Evolutionary conservation across 2,888 invertebrate genomes (phyloP).

Genomic region (Phoenoteleia sp.): DNA sequence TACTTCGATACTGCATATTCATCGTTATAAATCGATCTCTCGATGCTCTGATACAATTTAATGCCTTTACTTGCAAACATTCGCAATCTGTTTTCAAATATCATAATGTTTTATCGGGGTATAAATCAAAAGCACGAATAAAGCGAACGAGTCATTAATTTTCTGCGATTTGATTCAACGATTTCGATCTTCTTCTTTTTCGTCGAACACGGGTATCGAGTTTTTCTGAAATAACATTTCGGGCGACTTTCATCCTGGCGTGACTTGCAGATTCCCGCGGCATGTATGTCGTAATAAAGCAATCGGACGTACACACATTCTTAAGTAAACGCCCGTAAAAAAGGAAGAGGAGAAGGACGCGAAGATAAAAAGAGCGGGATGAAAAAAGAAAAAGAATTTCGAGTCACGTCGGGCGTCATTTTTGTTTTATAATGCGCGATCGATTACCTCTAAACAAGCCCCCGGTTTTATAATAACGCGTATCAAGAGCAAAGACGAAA

Average conservation of each 20-base stretch:
- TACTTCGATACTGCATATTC: too few species aligned
- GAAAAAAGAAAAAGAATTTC: conserved; percentile 6
- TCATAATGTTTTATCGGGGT: too few species aligned
- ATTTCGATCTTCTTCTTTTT: not conserved
- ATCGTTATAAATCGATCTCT: too few species aligned
- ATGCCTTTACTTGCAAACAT: too few species aligned
- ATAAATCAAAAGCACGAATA: not conserved
- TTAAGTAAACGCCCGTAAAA: conserved; percentile 34
- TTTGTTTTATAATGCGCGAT: conserved; percentile 49
- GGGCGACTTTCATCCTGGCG: conserved; percentile 15
- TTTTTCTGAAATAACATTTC: conserved; percentile 31
- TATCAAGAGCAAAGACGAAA: conserved; percentile 2
- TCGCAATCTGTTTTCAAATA: too few species aligned
- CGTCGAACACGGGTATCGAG: not conserved
- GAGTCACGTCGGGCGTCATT: conserved; percentile 46
- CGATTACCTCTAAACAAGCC: conserved; percentile 50
- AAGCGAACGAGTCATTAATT: not conserved
- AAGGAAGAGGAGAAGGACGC: not conserved
- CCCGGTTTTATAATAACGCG: conserved; percentile 42
- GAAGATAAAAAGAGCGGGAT: not conserved
- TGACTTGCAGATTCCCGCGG: conserved; percentile 31
- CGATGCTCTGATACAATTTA: too few species aligned
- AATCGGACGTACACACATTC: conserved; percentile 51
- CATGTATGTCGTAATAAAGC: conserved; percentile 45
- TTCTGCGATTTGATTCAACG: not conserved